These are phyloP conservation scores for Heliconius ismenius DNA, from an alignment of 2,888 invertebrate species.

Conservation along the genomic window DNA sequence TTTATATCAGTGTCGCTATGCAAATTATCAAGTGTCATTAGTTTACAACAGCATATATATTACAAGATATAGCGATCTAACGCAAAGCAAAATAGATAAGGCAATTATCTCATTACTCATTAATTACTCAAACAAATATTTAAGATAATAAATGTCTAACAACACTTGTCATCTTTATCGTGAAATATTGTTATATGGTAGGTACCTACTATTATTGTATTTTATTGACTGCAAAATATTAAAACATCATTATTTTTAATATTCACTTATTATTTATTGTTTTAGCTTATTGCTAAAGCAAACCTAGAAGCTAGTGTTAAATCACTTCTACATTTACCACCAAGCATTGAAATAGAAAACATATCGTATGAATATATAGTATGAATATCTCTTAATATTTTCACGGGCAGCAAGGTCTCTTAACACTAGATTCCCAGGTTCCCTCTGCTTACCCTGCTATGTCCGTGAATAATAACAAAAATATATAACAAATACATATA, in stretches of 20 bases:
- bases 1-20: slow-evolving; percentile 10
- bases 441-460: no score
- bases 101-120: slow-evolving; percentile 67
- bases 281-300: no score
- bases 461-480: no score
- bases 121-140: slow-evolving; percentile 57
- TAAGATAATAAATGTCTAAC: slow-evolving; percentile 46
- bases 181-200: slow-evolving; percentile 37
- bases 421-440: no score
- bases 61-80: slow-evolving; percentile 40
- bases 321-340: no score
- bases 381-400: no score
- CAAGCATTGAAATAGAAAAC: no score
- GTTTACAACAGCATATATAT: slow-evolving; percentile 30
- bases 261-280: not conserved
- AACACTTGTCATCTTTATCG: slow-evolving; percentile 49
- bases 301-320: no score
- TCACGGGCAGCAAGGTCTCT: no score
- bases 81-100: slow-evolving; percentile 53
- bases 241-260: slow-evolving; percentile 1
- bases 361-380: no score
- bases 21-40: slow-evolving; percentile 8
- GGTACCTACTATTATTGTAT: slow-evolving; percentile 8
- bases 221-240: slow-evolving; percentile 3
- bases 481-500: not conserved